Evolutionary conservation across 2,888 invertebrate genomes (phyloP), one percentile per base, ranked within the genome.

Genomic region (Pheosia tremula): DNA sequence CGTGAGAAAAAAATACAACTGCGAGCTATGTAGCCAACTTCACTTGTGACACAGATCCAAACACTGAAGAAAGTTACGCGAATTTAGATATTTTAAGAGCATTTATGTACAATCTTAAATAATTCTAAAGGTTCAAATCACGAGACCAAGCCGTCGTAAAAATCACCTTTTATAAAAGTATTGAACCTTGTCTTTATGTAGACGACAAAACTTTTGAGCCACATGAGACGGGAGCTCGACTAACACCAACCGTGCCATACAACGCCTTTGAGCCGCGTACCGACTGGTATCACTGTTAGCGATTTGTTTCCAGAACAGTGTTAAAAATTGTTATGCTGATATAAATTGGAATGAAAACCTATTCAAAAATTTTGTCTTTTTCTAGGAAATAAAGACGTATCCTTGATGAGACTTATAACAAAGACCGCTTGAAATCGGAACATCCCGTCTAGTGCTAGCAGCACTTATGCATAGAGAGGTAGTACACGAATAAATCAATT

Each of bases 401-500:
- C 50, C 53, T 11, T 11, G 37, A 24, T 53, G 53, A 4, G 37
- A 53, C 53, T 5, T 11, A 53, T 53, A 37, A 37, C 37, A 53
- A 53, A 53, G 37, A 37, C 53, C 53, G 24, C 53, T 53, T 53
- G 37, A 53, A 53, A 53, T 53, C 53, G 53, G 37, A 55, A 39
- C 55, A 39, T 39, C 39, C 55, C 38, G n/a, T 39, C 39, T 7
- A 55, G 39, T 39, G 55, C 39, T 39, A 39, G 38, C 38, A 10
- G 36, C 38, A 55, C 62, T 61, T 60, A 63, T 61, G 60, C 61
- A 67, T 62, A 63, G 64, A 68, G 71, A 72, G 66, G 75, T 79
- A 82, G 75, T 77, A 76, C 72, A 69, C 77, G 80, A 79, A 79
- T 83, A 86, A 89, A 89, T 89, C 87, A 90, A 88, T 89, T 88